A percentile compares a stretch with the other conserved stretches of the same genome.
phyloP scores from a whole-genome alignment of 2,113 vertebrate genomes.

The Gallinago jamesoni region DNA sequence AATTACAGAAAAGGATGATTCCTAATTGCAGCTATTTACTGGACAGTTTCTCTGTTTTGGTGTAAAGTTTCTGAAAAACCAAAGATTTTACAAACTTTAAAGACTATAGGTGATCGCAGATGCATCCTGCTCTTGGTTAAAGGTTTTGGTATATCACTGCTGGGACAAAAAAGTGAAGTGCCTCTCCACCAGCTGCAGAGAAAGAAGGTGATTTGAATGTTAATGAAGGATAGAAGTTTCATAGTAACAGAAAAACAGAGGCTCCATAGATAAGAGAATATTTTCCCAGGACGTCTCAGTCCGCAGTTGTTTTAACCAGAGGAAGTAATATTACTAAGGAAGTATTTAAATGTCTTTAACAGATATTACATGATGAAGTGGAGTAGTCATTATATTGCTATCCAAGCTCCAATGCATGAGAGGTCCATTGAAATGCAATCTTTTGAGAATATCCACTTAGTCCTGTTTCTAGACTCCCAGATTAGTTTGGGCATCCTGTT shows the following conservation, averaged over 20 bases:
- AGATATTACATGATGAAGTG: slow-evolving; percentile 60
- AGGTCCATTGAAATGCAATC: slow-evolving; percentile 52
- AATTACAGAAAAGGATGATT: not conserved
- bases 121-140: slow-evolving; percentile 19
- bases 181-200: slow-evolving; percentile 59
- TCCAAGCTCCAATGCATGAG: slow-evolving; percentile 25
- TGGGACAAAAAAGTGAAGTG: slow-evolving; percentile 62
- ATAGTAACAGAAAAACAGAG: slow-evolving; percentile 59
- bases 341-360: slow-evolving; percentile 68
- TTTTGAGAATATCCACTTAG: slow-evolving; percentile 46
- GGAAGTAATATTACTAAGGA: slow-evolving; percentile 68
- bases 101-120: slow-evolving; percentile 25
- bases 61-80: not conserved
- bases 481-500: slow-evolving; percentile 5
- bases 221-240: slow-evolving; percentile 62
- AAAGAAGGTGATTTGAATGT: slow-evolving; percentile 54
- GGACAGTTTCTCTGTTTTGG: not conserved
- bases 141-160: slow-evolving; percentile 49
- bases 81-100: slow-evolving; percentile 43
- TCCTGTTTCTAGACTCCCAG: slow-evolving; percentile 4
- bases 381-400: slow-evolving; percentile 57
- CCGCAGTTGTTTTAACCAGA: slow-evolving; percentile 46
- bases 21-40: not conserved
- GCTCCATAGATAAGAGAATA: slow-evolving; percentile 64
- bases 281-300: slow-evolving; percentile 50